These are phyloP conservation scores for Aldrovandia affinis DNA, from an alignment of 2,797 vertebrate species.

Conservation along the genomic window DNA sequence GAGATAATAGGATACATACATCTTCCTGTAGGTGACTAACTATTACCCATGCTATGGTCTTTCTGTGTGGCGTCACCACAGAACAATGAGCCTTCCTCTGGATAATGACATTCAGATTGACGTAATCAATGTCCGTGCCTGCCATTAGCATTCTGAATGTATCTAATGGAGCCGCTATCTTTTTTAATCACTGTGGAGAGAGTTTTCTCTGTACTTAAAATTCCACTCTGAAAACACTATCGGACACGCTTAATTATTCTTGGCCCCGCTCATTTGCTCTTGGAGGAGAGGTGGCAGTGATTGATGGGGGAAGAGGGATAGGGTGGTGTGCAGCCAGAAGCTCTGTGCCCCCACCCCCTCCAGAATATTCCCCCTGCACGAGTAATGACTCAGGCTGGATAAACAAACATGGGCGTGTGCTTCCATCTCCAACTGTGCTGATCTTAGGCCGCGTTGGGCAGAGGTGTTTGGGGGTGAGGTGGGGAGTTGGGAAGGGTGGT, in stretches of 20 bases:
- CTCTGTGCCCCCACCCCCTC: not conserved
- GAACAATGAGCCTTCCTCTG: conserved; percentile 12
- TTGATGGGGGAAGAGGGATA: conserved; percentile 47
- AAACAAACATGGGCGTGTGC: conserved; percentile 50
- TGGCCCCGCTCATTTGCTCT: conserved; percentile 35
- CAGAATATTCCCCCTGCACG: conserved; percentile 42
- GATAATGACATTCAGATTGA: conserved; percentile 44
- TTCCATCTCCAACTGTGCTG: conserved; percentile 43
- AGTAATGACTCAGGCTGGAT: conserved; percentile 38
- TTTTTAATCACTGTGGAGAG: conserved; percentile 45
- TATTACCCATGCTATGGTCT: conserved; percentile 3
- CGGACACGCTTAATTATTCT: conserved; percentile 42
- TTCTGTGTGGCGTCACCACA: not conserved
- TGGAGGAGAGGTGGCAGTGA: conserved; percentile 46
- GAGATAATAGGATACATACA: conserved; percentile 7
- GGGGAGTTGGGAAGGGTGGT: not conserved
- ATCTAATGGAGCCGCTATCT: conserved; percentile 37
- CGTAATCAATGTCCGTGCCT: conserved; percentile 37
- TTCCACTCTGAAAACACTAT: conserved; percentile 47
- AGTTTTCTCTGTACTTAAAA: conserved; percentile 51
- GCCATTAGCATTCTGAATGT: conserved; percentile 40
- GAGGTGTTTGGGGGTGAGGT: not conserved
- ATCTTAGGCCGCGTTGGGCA: too few relatives aligned
- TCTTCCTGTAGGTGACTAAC: conserved; percentile 6
- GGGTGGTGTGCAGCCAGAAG: conserved; percentile 37